Evolutionary conservation across 2,797 vertebrate genomes (phyloP).

Genomic region (Zenarchopterus dispar): DNA sequence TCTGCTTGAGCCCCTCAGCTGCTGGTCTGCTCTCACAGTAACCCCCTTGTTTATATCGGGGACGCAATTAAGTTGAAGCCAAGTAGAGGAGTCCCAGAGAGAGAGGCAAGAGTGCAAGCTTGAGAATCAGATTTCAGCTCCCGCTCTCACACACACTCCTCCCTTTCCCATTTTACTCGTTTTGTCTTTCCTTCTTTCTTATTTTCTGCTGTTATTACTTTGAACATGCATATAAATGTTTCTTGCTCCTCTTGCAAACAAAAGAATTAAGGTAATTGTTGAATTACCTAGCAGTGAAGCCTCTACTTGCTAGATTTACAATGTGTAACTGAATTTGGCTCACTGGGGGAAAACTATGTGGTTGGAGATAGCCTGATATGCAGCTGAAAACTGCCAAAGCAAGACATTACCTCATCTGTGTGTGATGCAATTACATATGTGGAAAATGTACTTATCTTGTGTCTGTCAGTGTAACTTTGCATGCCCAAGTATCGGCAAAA

Average conservation of each 20-base stretch:
- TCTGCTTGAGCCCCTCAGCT: conserved; percentile 89
- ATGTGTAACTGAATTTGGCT: conserved; percentile 33
- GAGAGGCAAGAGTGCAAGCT: conserved; percentile 90
- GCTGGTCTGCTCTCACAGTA: conserved; percentile 90
- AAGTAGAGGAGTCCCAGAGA: conserved; percentile 91
- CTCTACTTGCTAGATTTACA: conserved; percentile 38
- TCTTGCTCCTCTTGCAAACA: conserved; percentile 32
- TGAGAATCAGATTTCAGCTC: conserved; percentile 85
- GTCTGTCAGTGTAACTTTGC: conserved; percentile 7
- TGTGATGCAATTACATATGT: conserved; percentile 50
- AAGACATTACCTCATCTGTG: conserved; percentile 68
- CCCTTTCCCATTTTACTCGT: conserved; percentile 61
- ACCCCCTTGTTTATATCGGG: conserved; percentile 92
- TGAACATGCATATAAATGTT: conserved; percentile 30
- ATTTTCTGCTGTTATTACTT: conserved; percentile 27
- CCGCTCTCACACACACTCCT: conserved; percentile 56
- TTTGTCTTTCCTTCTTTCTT: conserved; percentile 53
- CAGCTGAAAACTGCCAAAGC: conserved; percentile 46
- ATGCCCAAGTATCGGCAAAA: conserved; percentile 10
- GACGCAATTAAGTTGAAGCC: conserved; percentile 88
- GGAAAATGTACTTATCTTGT: conserved; percentile 40
- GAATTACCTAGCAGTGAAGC: conserved; percentile 31
- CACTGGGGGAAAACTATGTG: conserved; percentile 42
- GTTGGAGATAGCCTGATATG: conserved; percentile 51
- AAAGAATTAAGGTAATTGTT: conserved; percentile 22